Percentiles rank a stretch among this genome's conserved stretches.
These are phyloP conservation scores for Himalopsyche anomala DNA, from an alignment of 2,888 invertebrate genomes.

Conservation along the genomic window DNA sequence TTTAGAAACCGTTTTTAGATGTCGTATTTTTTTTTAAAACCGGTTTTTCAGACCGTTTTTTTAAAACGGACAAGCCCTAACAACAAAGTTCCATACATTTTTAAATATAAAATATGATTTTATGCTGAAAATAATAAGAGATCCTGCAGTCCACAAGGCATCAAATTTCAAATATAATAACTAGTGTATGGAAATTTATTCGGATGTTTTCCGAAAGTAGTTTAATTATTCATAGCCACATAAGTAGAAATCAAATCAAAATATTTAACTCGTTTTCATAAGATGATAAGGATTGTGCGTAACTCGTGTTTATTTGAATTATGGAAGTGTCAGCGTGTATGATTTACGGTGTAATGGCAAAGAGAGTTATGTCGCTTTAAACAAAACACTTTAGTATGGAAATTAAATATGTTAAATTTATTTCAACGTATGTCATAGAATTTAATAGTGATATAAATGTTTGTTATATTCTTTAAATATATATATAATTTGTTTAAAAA, in stretches of 20 bases:
- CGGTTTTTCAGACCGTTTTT: too few species aligned
- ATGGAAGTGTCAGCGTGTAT: not conserved
- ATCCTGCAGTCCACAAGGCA: not conserved
- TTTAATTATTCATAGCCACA: conserved; percentile 7
- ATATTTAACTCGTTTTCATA: conserved; percentile 10
- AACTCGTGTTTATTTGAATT: conserved; percentile 30
- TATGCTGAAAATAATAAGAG: not conserved
- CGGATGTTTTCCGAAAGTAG: not conserved
- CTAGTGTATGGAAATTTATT: not conserved
- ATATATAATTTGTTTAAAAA: too few species aligned
- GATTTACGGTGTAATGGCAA: conserved; percentile 4
- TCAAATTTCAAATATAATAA: not conserved
- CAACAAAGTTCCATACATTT: too few species aligned
- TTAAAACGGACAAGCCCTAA: too few species aligned
- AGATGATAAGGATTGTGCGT: conserved; percentile 20
- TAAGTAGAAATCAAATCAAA: conserved; percentile 31
- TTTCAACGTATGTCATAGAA: too few species aligned
- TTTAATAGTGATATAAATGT: too few species aligned
- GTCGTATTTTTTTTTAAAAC: too few species aligned
- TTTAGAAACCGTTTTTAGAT: too few species aligned
- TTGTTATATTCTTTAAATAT: too few species aligned
- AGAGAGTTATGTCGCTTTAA: not conserved
- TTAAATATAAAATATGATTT: too few species aligned
- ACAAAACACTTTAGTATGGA: not conserved
- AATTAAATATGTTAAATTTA: not conserved